Evolutionary conservation across 2,113 vertebrate genomes (phyloP), one percentile per base, ranked within the genome.

Genomic region (Festucalex cinctus): DNA sequence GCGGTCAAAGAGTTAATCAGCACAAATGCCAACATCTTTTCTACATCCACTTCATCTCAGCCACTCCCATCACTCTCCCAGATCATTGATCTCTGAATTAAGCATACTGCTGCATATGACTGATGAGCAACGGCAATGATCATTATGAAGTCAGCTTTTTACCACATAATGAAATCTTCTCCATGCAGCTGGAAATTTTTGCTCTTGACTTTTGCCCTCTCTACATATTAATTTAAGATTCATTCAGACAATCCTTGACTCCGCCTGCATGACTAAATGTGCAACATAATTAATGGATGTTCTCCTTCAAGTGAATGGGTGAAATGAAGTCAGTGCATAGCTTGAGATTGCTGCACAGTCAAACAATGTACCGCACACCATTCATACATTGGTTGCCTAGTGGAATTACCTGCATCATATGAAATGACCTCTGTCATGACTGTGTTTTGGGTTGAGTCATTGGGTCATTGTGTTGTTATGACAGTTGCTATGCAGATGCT

Each of bases 111-210:
- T 74, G 68, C 51, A 43, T 46, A 63, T 79, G 82, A 82, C 75
- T 51, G 65, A 84, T 80, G 78, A 82, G 69, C 71, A 35, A 8
- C 24, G 35, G 63, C 53, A 80, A 71, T 66, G 72, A 78, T 81
- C 73, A 66, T 71, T 56, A 68, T 73, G 57, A 83, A 76, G 59
- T 75, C 77, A 60, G 72, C 62, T 73, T 75, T 79, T 81, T 84
- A 58, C 69, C 37, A 73, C 73, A 60, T 79, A 73, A 84, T 81
- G 51, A 82, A 83, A 83, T 76, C 66, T 28, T 28, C 61, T 7
- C 20, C 3, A 58, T 63, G 70, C 67, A 77, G 73, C 60, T 80
- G 59, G 44, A 64, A 32, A 46, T 58, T 65, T 76, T 28, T 56
- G 39, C n/a, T 48, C 66, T 72, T 65, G 60, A 71, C 68, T 53